Percentiles rank a stretch among this genome's conserved stretches.
phyloP scores from a whole-genome alignment of 2,113 vertebrate species.

The Dolichotis patagonum region DNA sequence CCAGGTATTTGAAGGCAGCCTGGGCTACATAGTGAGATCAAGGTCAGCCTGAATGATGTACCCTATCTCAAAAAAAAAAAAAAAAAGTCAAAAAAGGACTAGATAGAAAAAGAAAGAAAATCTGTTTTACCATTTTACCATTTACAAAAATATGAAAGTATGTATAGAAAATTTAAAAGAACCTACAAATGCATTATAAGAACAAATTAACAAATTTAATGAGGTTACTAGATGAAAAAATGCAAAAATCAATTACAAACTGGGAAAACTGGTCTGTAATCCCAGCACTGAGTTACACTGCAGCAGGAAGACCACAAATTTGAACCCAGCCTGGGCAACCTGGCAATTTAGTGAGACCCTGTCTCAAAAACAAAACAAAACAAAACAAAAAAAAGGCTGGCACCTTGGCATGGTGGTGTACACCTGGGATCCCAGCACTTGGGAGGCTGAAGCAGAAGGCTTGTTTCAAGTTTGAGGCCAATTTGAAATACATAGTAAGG shows the following conservation, averaged over 20 bases:
- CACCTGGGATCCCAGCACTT: background rate
- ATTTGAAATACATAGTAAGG: background rate
- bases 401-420: background rate
- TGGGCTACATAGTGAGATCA: background rate
- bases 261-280: no score
- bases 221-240: no score
- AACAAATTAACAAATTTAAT: no score
- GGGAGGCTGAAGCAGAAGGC: background rate
- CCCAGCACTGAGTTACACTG: no score
- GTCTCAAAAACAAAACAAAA: background rate
- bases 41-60: no score
- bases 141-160: background rate
- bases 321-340: no score
- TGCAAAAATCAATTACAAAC: no score
- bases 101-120: no score
- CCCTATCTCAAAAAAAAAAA: background rate
- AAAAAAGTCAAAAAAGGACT: background rate
- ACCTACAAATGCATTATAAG: no score
- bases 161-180: background rate
- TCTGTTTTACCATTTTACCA: no score
- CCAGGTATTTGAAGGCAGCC: background rate
- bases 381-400: background rate
- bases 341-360: background rate
- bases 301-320: no score
- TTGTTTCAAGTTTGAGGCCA: background rate